These are phyloP conservation scores for Lucifuga dentata DNA, from an alignment of 2,113 vertebrate species.

Conservation along the genomic window DNA sequence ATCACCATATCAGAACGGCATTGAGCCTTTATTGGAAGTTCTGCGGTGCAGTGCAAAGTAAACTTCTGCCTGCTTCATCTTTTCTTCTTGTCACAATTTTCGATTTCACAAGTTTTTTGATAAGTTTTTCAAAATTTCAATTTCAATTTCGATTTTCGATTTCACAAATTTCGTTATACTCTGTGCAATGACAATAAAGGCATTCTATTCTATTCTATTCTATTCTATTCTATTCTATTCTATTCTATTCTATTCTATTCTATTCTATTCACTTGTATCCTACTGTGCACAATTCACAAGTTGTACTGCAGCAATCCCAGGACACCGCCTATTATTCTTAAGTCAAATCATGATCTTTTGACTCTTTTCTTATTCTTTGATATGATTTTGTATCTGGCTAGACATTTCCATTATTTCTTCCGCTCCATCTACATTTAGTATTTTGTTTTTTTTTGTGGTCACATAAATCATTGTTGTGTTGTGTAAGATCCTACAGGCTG, in stretches of 20 bases:
- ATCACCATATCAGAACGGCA: not conserved
- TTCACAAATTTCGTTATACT: no score
- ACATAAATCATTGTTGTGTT: no score
- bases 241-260: no score
- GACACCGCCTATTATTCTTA: not conserved
- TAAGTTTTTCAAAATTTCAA: no score
- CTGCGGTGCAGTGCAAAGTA: not conserved
- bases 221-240: no score
- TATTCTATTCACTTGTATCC: no score
- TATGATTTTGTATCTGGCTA: not conserved
- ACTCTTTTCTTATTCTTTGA: not conserved
- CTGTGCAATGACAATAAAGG: no score
- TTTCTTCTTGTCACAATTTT: constrained; percentile 3
- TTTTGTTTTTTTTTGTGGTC: constrained; percentile 30
- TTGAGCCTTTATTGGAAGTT: no score
- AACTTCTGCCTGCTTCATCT: not conserved
- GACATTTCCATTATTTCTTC: not conserved
- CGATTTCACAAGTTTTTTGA: no score
- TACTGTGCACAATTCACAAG: not conserved
- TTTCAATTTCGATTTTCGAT: no score
- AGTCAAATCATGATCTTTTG: constrained; percentile 9
- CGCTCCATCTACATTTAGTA: not conserved
- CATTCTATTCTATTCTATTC: no score
- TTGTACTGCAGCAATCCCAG: constrained; percentile 12
- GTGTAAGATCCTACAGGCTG: not conserved